Base-by-base conservation (phyloP, 2,113 vertebrate genomes). In the Propithecus coquereli region DNA sequence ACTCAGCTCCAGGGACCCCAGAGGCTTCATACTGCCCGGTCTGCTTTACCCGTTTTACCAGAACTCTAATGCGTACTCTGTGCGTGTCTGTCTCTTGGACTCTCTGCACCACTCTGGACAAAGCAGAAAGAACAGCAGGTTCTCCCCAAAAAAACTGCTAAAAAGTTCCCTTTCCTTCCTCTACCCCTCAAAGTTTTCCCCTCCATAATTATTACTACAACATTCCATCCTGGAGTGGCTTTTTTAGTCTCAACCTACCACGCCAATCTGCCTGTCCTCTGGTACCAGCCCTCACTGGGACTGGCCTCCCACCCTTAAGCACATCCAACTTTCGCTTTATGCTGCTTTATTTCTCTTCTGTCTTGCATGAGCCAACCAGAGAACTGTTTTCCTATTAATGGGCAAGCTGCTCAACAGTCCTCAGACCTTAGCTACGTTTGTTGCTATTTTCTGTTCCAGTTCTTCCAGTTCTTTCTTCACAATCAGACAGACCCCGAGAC, bases 81-180 rank as follows among this genome's bases (percentile, higher is more conserved):
- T 12, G 32, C 1, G 2, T 23, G 12, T 16, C 50, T 22, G 10
- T 25, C 34, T 30, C 65, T 45, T 6, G 20, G 22, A 9, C 30
- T 3, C 16, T 13, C 40, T 73, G 54, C 2, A 14, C 37, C 9
- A 20, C 57, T 22, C 40, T 6, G 34, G 54, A 12, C 71, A 54
- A 25, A 25, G 5, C 1, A 6, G 23, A 34, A 57, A 3, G 12
- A 23, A 32, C 0, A 0, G 25, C 23, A 18, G 43, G 8, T 6
- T n/a, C n/a, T 54, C 30, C 50, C 32, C n/a, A 5, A 1, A 59
- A 52, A 4, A 27, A 61, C 22, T 4, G n/a, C 4, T 27, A 18
- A 32, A 61, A 61, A 14, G 40, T 0, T 37, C 68, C 3, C 2
- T 79, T 45, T 80, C 9, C 25, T 59, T 16, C 54, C 6, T 0